These are phyloP conservation scores for Leucania comma DNA, from an alignment of 2,888 invertebrate genomes.

Conservation along the genomic window DNA sequence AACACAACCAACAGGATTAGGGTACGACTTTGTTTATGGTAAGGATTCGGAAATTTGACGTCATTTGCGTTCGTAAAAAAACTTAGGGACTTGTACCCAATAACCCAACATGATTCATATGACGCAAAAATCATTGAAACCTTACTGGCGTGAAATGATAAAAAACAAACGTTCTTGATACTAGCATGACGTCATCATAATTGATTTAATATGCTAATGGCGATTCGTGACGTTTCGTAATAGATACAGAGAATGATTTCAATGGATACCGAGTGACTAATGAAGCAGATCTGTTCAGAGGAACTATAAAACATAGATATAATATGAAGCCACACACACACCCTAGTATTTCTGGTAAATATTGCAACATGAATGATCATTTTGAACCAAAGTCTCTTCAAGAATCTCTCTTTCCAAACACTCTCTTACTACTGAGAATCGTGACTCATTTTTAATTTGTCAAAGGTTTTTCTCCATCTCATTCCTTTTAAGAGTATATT, in stretches of 20 bases:
- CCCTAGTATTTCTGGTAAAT: conserved; percentile 17
- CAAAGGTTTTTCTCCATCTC: background rate
- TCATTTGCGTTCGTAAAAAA: no score
- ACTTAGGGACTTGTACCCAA: background rate
- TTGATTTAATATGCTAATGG: conserved; percentile 30
- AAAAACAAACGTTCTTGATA: conserved; percentile 18
- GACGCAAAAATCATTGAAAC: conserved; percentile 21
- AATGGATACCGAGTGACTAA: conserved; percentile 52
- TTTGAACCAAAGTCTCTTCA: background rate
- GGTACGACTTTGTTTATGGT: background rate
- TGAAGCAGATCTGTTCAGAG: conserved; percentile 42
- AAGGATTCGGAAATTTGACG: conserved; percentile 8
- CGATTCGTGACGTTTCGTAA: conserved; percentile 24
- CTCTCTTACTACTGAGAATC: background rate
- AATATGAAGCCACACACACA: conserved; percentile 20
- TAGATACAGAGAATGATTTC: conserved; percentile 29
- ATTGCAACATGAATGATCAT: conserved; percentile 3
- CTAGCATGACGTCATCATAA: conserved; percentile 47
- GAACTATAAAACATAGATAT: conserved; percentile 37
- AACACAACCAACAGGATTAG: conserved; percentile 3
- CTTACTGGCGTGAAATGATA: conserved; percentile 3
- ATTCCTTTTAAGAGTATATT: background rate
- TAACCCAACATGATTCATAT: background rate
- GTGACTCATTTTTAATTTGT: background rate
- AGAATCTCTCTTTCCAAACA: background rate